Percentiles rank a stretch among this genome's conserved stretches.
Conservation (phyloP, 64 coral and sea anemone species). For the Montipora foliosa region DNA sequence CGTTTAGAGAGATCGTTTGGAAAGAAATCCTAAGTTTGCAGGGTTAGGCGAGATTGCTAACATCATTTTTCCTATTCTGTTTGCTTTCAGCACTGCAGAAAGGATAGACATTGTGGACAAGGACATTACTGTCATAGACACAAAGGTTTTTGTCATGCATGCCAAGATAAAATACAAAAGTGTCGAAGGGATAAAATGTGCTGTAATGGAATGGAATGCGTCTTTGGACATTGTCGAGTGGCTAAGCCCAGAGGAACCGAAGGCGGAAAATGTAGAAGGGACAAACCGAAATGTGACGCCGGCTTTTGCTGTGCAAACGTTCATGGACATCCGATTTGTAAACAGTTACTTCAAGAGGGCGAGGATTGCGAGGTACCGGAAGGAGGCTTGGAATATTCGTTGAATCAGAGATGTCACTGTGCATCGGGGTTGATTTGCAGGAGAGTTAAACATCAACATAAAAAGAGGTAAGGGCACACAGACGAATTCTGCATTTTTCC, state of each 20-base stretch:
- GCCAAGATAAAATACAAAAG: conserved; percentile 62
- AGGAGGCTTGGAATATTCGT: conserved; percentile 84
- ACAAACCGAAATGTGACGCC: conserved; percentile 76
- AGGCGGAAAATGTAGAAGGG: conserved; percentile 74
- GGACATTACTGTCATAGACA: conserved; percentile 91
- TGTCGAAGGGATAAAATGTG: conserved; percentile 91
- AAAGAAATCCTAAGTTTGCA: no score
- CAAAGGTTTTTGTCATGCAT: conserved; percentile 87
- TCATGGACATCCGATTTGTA: conserved; percentile 94
- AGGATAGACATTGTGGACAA: conserved; percentile 84
- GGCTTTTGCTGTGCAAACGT: conserved; percentile 90
- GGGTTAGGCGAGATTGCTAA: neutral
- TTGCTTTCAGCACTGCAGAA: conserved; percentile 60
- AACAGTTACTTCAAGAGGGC: conserved; percentile 79
- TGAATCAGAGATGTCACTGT: conserved; percentile 95
- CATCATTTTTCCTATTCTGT: neutral
- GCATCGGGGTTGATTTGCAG: conserved; percentile 83
- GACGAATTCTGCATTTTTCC: neutral
- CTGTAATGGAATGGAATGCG: conserved; percentile 86
- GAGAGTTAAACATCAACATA: conserved; percentile 70
- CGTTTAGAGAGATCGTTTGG: no score
- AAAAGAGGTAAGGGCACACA: conserved; percentile 36
- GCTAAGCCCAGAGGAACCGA: conserved; percentile 49
- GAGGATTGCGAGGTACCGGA: conserved; percentile 83
- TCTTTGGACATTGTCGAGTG: conserved; percentile 92